Base-by-base conservation (phyloP, 2,797 vertebrate genomes). In the Chromis chromis region DNA sequence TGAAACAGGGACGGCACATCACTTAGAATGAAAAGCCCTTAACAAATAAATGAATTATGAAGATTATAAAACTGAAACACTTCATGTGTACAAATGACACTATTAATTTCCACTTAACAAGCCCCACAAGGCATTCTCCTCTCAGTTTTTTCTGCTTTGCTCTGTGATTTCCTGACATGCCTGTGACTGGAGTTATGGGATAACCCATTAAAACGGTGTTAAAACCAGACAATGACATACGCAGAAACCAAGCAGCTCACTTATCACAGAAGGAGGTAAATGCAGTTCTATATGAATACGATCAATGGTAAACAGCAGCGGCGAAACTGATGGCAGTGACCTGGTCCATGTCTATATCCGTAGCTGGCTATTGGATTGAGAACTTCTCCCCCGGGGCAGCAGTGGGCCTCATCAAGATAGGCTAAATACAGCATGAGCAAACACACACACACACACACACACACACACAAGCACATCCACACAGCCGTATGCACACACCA, bases 351-450 rank as follows among this genome's bases (percentile, higher is more conserved):
- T 79, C 81, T 87, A 82, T 89, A 89, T 92, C 81, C 83, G 86
- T 82, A 68, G 66, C 62, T 21, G 68, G 65, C 69, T 73, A 80
- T 62, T 85, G 82, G 67, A 85, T 78, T 61, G 73, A 86, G 70
- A 61, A 81, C 74, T 49, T 87, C 82, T 88, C 84, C 86, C 86
- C 89, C 2, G 6, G 82, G 89, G 87, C 78, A 80, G 71, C 62
- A 68, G 70, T 68, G 76, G 79, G 84, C 82, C 87, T 91, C 86
- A 87, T 91, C 89, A 82, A 87, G 85, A 91, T 75, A 66, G 78
- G 90, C 93, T 94, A 94, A 93, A 94, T 92, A 87, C 87, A 93
- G 94, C 84, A 89, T 53, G 52, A 56, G 79, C 82, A 84, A 78
- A 85, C 73, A 85, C 77, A 86, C 68, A 79, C 57, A 53, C 74